Evolutionary conservation across 2,797 vertebrate species (phyloP), one percentile per base, ranked within the genome.

Genomic region (Alca torda): DNA sequence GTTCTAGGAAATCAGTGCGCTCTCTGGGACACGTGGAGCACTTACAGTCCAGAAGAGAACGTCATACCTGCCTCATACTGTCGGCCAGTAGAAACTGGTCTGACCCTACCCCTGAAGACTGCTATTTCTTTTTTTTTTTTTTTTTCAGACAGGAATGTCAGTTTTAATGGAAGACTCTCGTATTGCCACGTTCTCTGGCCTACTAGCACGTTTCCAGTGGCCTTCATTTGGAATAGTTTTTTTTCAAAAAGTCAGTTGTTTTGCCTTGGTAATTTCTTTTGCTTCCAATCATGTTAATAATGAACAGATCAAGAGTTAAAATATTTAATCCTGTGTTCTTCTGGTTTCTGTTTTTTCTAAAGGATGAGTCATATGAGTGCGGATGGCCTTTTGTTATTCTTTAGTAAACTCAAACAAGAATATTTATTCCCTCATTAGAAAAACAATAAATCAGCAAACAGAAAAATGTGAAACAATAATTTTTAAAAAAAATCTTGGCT

Each of bases 291-390:
- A 5, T 30, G 30, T 72, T 93, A 80, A 69, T 74, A 69, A 16
- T 39, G 41, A 89, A 90, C 15, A 84, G 61, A 92, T 85, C 26
- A 93, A 87, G 93, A 92, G 72, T 90, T 96, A 95, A 96, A 93
- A 37, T 21, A 50, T 56, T 80, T 83, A 85, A 85, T 93, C 72
- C 50, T 48, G 18, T 51, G 13, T 64, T 88, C 31, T 91, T 80
- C 70, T 86, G 26, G 39, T 81, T 92, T 93, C n/a, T 90, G 19
- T 72, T 94, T 85, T 91, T 91, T 85, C 84, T 95, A 59, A 78
- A 54, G 26, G 26, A 68, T 96, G 86, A 96, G 68, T 96, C 95
- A 95, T 82, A 69, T 50, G 16, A 74, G 56, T 57, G 68, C 0
- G 21, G 33, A 92, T 75, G 23, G 77, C 31, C 67, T 70, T 96